Conservation (phyloP, 1,140 invertebrate species). For the Cephus cinctus region DNA sequence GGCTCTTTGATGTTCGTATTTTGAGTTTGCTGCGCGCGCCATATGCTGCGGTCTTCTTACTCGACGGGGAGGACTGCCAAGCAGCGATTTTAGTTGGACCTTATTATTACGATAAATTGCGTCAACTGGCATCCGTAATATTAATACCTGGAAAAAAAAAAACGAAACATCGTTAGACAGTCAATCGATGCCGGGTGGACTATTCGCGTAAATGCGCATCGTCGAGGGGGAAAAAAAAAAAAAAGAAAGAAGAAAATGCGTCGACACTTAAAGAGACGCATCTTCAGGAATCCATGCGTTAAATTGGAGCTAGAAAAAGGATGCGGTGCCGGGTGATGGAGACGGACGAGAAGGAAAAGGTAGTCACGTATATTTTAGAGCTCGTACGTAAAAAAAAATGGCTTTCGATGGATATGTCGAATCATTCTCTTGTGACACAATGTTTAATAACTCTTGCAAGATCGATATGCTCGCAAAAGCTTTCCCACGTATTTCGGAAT, state of each 20-base stretch:
- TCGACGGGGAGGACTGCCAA: conserved; percentile 15
- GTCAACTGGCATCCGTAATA: no score
- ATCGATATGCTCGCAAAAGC: conserved; percentile 39
- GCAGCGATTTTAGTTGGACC: conserved; percentile 26
- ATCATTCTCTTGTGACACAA: conserved; percentile 46
- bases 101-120: no score
- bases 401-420: conserved; percentile 29
- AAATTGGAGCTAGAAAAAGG: no score
- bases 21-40: conserved; percentile 21
- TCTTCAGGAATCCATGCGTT: conserved; percentile 17
- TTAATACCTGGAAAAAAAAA: no score
- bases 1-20: neutral
- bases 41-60: conserved; percentile 16
- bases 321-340: no score
- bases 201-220: no score
- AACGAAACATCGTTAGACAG: no score
- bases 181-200: no score
- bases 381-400: conserved; percentile 28
- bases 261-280: no score
- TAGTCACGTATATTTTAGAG: conserved; percentile 37
- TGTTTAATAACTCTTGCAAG: conserved; percentile 36
- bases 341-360: conserved; percentile 12
- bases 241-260: no score
- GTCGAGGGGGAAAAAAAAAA: no score
- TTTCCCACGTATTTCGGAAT: conserved; percentile 35